Base-by-base conservation (phyloP, 2,113 vertebrate species). In the Dipodomys merriami region DNA sequence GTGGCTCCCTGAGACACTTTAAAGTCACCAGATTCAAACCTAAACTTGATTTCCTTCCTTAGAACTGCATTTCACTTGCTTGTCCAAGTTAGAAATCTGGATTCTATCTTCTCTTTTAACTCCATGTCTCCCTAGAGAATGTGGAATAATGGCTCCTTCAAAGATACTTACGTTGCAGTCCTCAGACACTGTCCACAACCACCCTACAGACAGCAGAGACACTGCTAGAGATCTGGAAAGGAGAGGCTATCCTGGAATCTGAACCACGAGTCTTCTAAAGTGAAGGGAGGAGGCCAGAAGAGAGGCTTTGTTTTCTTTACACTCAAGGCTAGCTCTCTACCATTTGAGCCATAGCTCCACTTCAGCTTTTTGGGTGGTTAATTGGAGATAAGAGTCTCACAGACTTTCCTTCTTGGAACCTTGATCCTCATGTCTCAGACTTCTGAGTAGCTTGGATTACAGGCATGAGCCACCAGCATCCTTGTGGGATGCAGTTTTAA, bases 41-140 rank as follows among this genome's bases (percentile, higher is more conserved):
- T 19, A 65, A 85, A 79, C 49, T 64, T 78, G 74, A 18, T 49
- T 83, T 82, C 33, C 60, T 92, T 71, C 35, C 73, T 84, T 81
- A 84, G 88, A 35, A 39, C 73, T 86, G 39, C 20, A 79, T 88
- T 65, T n/a, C 9, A 49, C 23, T 22, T n/a, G 30, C 27, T 53
- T 77, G 23, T 46, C 53, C 49, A 86, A 94, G 69, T 82, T 57
- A 90, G 64, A 95, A 83, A 94, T 27, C 44, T 72, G 62, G 57
- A 30, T 67, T 89, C 29, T 83, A 23, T 23, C 29, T 49, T 83
- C 60, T 90, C 20, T 33, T n/a, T 27, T 64, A 80, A 64, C 5
- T 6, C 4, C 64, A 84, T 6, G 68, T 81, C 44, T 53, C 78
- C 3, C 7, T 79, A 20, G 2, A 81, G 33, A 90, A 89, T 39